Evolutionary conservation across 2,888 invertebrate genomes (phyloP).

Genomic region (Stenurella melanura): DNA sequence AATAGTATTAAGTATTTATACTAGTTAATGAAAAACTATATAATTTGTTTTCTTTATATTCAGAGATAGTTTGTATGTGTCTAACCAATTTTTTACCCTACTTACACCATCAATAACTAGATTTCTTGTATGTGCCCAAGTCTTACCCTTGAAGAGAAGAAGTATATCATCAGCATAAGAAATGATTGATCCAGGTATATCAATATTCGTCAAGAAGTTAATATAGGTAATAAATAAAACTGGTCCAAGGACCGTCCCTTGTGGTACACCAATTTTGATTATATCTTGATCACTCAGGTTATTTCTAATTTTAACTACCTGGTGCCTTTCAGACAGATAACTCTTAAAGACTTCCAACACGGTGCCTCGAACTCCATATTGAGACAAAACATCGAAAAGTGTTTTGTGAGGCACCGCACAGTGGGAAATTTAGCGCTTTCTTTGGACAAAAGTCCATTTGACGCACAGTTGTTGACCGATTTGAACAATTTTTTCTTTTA

Average conservation of each 20-base stretch:
- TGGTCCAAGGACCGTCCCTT: constrained; percentile 36
- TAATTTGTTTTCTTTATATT: not conserved
- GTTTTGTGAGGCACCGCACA: constrained; percentile 21
- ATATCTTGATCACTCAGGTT: not conserved
- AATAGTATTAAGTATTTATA: not conserved
- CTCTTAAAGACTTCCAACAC: constrained; percentile 25
- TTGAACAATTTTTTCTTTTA: no score
- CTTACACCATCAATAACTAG: no score
- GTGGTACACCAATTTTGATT: constrained; percentile 35
- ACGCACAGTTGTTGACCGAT: no score
- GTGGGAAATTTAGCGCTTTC: no score
- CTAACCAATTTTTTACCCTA: no score
- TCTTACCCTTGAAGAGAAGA: not conserved
- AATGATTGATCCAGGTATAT: constrained; percentile 31
- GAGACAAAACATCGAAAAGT: constrained; percentile 1
- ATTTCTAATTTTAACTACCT: constrained; percentile 22
- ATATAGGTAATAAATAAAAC: constrained; percentile 37
- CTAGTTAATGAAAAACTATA: not conserved
- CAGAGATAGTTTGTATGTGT: not conserved
- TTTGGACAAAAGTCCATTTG: no score
- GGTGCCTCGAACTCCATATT: constrained; percentile 24
- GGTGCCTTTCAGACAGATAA: constrained; percentile 24
- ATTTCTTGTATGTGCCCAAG: not conserved
- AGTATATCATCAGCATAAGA: constrained; percentile 41
- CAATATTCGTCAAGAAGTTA: constrained; percentile 9